Evolutionary conservation across 2,797 vertebrate genomes (phyloP).

Genomic region (Xiphorhynchus erythropygius): DNA sequence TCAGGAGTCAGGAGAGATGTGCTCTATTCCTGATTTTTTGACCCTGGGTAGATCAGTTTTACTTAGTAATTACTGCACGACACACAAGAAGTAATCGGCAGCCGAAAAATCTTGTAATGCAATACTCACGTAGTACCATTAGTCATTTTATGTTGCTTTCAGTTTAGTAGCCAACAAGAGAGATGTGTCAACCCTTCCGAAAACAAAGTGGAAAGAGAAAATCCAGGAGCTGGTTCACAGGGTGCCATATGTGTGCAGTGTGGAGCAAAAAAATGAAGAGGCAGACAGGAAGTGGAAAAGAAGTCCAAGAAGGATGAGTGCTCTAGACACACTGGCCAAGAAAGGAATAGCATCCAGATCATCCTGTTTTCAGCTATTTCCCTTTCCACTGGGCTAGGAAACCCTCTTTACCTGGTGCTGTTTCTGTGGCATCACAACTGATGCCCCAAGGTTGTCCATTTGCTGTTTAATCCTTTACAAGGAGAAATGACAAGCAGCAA

Average conservation of each 20-base stretch:
- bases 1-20: not conserved
- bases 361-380: not conserved
- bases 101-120: not conserved
- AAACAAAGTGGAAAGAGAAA: not conserved
- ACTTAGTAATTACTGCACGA: not conserved
- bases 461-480: not conserved
- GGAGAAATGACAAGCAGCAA: not conserved
- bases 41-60: slow-evolving; percentile 6
- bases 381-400: not conserved
- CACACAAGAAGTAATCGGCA: not conserved
- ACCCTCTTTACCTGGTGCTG: not conserved
- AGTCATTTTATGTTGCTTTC: not conserved
- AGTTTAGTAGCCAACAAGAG: not conserved
- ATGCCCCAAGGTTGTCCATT: not conserved
- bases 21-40: not conserved
- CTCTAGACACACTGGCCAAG: not conserved
- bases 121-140: not conserved
- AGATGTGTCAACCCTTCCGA: not conserved
- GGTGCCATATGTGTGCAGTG: fast-evolving
- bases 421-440: not conserved
- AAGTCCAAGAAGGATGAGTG: not conserved
- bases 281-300: not conserved
- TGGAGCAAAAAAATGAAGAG: not conserved
- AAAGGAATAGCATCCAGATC: not conserved
- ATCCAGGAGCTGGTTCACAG: fast-evolving